Base-by-base conservation (phyloP, 2,113 vertebrate species). In the Eulemur macaco region DNA sequence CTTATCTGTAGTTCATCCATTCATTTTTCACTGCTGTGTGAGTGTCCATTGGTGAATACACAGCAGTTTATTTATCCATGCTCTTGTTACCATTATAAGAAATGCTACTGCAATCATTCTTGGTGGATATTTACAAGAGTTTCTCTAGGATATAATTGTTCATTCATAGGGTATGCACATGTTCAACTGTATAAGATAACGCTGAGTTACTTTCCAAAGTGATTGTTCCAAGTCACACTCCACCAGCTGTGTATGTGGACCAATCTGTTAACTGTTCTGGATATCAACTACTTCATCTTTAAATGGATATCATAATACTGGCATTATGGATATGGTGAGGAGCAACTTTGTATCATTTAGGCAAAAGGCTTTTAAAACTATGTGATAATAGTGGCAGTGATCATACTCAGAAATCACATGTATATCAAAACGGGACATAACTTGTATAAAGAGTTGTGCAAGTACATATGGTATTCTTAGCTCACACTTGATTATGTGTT, bases 381-480 rank as follows among this genome's bases (percentile, higher is more conserved):
- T 42, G 68, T 78, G 20, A 1, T 86, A 1, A 11, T 80, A 1
- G 10, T 6, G 58, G 5, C n/a, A 50, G 11, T 15, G 8, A 27
- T 18, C 68, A 1, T 8, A 11, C 27, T 23, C 37, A 20, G 29
- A 71, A 50, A 0, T 11, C 80, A 14, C 50, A 17, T 0, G 47
- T 10, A 11, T 23, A 10, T 34, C 60, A 31, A 66, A 63, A 14
- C 4, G 25, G 66, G 37, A 15, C 5, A 0, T 14, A 13, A 3
- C 1, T 8, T 39, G 5, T 64, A 45, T 29, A 34, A 71, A 39
- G 21, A 90, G 21, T 34, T 20, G 29, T 10, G 2, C 1, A 37
- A 10, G 13, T 14, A 0, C 27, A 0, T 0, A 7, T 0, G 0
- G 4, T 12, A 1, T 14, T 73, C 81, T 90, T 52, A 12, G 6